A percentile compares a stretch with the other conserved stretches of the same genome.
phyloP scores from a whole-genome alignment of 2,797 vertebrate genomes.

The Scarus forsteni region DNA sequence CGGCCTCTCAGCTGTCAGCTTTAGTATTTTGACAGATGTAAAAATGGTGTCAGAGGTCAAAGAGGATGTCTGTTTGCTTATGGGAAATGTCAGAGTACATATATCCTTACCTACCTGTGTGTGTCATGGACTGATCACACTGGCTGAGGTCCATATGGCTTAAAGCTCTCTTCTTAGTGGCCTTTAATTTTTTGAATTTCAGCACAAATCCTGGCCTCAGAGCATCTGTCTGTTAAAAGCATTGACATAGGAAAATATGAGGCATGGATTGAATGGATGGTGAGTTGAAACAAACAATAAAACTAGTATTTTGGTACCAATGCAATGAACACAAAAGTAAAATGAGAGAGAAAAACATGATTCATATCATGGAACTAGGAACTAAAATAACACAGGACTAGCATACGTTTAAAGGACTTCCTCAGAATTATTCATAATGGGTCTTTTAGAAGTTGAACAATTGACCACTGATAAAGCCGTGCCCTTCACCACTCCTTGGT shows the following conservation, averaged over 20 bases:
- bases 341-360: too few relatives aligned
- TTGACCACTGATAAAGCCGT: too few relatives aligned
- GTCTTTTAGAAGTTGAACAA: too few relatives aligned
- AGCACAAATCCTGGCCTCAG: slow-evolving; percentile 4
- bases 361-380: too few relatives aligned
- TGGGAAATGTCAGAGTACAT: slow-evolving; percentile 38
- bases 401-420: too few relatives aligned
- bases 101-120: slow-evolving; percentile 27
- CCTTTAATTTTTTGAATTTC: slow-evolving; percentile 23
- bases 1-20: slow-evolving; percentile 50
- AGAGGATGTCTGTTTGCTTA: slow-evolving; percentile 36
- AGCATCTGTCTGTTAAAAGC: slow-evolving; percentile 4
- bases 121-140: slow-evolving; percentile 27
- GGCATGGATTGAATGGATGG: too few relatives aligned
- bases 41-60: slow-evolving; percentile 63
- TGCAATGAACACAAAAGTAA: too few relatives aligned
- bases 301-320: too few relatives aligned
- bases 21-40: slow-evolving; percentile 56
- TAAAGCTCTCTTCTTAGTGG: slow-evolving; percentile 20
- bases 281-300: too few relatives aligned
- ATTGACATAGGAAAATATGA: background rate
- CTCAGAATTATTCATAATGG: too few relatives aligned
- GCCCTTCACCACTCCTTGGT: too few relatives aligned
- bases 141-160: slow-evolving; percentile 31
- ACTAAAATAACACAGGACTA: too few relatives aligned